Evolutionary conservation across 2,888 invertebrate species (phyloP), one percentile per base, ranked within the genome.

Genomic region (Hypsopygia costalis): DNA sequence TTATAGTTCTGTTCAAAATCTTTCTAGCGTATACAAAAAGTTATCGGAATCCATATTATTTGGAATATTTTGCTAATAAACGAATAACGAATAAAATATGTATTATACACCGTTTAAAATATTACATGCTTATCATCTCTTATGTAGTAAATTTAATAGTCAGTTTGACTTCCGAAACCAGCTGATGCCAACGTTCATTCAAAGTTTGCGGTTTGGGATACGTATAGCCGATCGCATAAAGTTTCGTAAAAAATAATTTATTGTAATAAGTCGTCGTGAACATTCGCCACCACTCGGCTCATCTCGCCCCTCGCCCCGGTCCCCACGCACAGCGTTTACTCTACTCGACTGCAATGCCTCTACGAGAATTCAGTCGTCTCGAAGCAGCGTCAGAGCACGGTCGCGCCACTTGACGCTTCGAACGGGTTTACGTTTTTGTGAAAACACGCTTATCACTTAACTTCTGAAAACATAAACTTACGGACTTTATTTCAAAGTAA

Each of bases 251-350:
- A 82, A 81, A 85, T 81, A 80, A 86, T 85, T 85, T 86, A 83
- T 85, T 86, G 78, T 86, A 85, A 85, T 86, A 85, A 82, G 81
- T 78, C 78, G 69, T 87, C 88, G 89, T 81, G 81, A 77, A 74
- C 78, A 76, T 76, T 89, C 89, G 89, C 83, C 81, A 76, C 78
- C 69, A 69, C 73, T 89, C 89, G 88, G 82, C 70, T 74, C 79
- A 73, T 77, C 80, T 68, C 69, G 65, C 65, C 76, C 73, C 76
- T 64, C 77, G 55, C 76, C 72, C 71, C 58, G 47, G 62, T 50
- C 72, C 70, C 76, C 75, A 58, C 77, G 60, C 70, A 60, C 60
- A 74, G 58, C 69, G 76, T 79, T 78, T 73, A 86, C 77, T 75
- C 77, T 68, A 77, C 81, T 73, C 76, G 68, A 77, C 81, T 81